Percentiles rank a stretch among this genome's conserved stretches.
Conservation (phyloP, 2,797 vertebrate genomes). For the Vireo griseus region DNA sequence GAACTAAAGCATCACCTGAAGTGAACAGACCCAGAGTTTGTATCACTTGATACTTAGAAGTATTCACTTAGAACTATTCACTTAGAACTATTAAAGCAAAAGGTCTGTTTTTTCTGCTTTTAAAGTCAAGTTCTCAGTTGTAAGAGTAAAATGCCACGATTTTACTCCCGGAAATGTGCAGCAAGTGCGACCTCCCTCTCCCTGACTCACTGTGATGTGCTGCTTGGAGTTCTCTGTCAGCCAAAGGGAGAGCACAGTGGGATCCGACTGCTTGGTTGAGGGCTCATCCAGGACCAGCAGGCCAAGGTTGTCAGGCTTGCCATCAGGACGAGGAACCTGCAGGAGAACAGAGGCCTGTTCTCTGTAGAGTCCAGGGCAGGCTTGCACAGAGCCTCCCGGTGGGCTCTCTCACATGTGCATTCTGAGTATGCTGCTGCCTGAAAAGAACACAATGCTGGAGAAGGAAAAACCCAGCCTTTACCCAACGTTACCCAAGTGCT, state of each 20-base stretch:
- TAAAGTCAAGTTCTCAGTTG: neutral
- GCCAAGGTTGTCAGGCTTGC: constrained; percentile 85
- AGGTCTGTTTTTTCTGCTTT: neutral
- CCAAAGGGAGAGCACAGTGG: constrained; percentile 91
- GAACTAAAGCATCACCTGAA: neutral
- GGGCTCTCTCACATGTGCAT: fast-evolving
- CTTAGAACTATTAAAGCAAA: neutral
- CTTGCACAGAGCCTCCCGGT: neutral
- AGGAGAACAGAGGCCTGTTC: neutral
- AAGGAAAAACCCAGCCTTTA: neutral
- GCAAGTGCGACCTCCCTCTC: neutral
- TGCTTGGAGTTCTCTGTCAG: constrained; percentile 91
- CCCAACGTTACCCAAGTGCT: fast-evolving
- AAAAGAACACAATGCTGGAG: neutral
- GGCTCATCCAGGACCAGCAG: constrained; percentile 91
- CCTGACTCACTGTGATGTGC: constrained; percentile 77
- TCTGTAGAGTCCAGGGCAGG: fast-evolving
- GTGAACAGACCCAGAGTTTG: neutral
- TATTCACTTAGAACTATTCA: too few species aligned
- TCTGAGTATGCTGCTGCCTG: fast-evolving
- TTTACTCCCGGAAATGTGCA: neutral
- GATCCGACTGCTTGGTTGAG: constrained; percentile 90
- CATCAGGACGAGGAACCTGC: constrained; percentile 88
- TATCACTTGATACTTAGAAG: too few species aligned
- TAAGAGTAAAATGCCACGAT: neutral